Conservation (phyloP, 2,797 vertebrate genomes). For the Cirrhinus molitorella region DNA sequence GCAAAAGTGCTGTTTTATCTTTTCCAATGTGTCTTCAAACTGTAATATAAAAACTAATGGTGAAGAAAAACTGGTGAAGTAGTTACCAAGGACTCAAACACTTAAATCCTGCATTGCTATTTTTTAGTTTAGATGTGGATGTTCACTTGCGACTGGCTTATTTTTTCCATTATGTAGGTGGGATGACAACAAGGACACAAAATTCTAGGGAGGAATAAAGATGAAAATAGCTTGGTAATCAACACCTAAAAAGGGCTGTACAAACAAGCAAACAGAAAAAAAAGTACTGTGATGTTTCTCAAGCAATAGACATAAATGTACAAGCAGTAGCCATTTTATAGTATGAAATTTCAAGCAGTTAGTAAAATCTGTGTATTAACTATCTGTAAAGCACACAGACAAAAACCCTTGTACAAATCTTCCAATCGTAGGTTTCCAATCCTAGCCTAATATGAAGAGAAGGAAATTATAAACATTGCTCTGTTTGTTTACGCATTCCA, state of each 20-base stretch:
- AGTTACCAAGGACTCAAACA: not conserved
- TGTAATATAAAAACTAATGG: not conserved
- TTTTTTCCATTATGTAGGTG: constrained; percentile 20
- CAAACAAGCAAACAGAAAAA: not conserved
- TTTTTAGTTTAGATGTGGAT: not conserved
- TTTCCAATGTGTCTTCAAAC: not conserved
- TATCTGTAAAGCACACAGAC: not conserved
- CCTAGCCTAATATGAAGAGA: not conserved
- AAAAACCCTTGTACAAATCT: not conserved
- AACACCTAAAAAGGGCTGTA: not conserved
- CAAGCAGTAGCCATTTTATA: not conserved
- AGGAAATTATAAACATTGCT: not conserved
- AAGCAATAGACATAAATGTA: not conserved
- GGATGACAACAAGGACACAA: constrained; percentile 2
- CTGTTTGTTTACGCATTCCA: not conserved
- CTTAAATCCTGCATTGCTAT: not conserved
- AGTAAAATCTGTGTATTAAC: not conserved
- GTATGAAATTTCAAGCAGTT: not conserved
- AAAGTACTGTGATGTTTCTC: not conserved
- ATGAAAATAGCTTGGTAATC: constrained; percentile 18
- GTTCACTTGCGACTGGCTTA: not conserved
- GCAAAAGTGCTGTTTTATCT: not conserved
- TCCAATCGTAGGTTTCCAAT: not conserved
- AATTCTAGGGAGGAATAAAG: not conserved
- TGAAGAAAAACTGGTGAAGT: not conserved